Evolutionary conservation across 1,140 invertebrate species (phyloP), one percentile per base, ranked within the genome.

Genomic region (Himalopsyche phryganea): DNA sequence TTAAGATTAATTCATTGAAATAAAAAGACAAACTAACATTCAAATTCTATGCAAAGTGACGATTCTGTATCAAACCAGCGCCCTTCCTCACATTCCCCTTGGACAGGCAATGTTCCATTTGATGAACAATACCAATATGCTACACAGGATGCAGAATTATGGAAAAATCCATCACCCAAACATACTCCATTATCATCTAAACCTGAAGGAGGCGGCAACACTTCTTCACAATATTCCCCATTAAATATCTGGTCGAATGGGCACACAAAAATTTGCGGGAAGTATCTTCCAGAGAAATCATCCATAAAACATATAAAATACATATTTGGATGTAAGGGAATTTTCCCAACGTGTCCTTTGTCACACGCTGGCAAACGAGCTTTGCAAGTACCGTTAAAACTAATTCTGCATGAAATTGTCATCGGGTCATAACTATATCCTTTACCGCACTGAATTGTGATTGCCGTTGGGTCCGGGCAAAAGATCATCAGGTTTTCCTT

Each of bases 281-380:
- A 36, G 14, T 6, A 14, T 1, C 6, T 33, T 3, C 14, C 6
- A 7, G 41, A 10, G 5, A n/a, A n/a, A n/a, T 13, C 19, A 11
- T 9, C 19, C 7, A 5, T 17, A 13, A 62, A 32, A 51, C 60
- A 62, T n/a, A 58, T 18, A 40, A 53, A 58, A 20, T 58, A 62
- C 9, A 58, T 14, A 9, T 15, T 41, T 3, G 60, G 50, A 14
- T 58, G 52, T 7, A 41, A 17, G 0, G 38, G 1, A 14, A 62
- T 13, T 6, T 3, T 15, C 14, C 50, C 50, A 20, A n/a, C n/a
- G 40, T 42, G 13, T 11, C 15, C 36, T 2, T 17, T 32, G 9
- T 18, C 28, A 18, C 54, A 62, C 11, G 20, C 20, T 10, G 42
- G 49, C 5, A 38, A 15, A 10, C 32, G 9, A n/a, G 7, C 14